These are phyloP conservation scores for Barnardius zonarius DNA, from an alignment of 2,113 vertebrate species.

Conservation along the genomic window DNA sequence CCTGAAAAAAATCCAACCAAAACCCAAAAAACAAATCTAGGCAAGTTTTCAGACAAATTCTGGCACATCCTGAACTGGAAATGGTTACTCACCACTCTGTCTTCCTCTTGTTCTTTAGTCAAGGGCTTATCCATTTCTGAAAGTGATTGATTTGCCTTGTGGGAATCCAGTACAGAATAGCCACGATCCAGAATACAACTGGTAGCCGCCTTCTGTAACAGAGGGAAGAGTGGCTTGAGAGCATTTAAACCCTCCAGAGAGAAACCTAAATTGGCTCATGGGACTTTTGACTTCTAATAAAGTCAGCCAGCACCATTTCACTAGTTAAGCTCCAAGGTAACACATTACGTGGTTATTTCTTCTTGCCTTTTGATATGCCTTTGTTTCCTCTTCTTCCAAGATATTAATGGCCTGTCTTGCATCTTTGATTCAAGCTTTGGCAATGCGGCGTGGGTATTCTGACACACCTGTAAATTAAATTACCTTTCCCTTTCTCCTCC, in stretches of 20 bases:
- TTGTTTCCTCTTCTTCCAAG: background rate
- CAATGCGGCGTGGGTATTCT: background rate
- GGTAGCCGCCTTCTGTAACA: background rate
- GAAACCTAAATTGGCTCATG: background rate
- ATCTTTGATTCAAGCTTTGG: background rate
- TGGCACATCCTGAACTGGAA: background rate
- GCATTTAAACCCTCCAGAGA: background rate
- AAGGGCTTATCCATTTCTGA: background rate
- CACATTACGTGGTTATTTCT: background rate
- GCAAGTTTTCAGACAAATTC: background rate
- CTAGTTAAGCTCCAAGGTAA: background rate
- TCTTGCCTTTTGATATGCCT: background rate
- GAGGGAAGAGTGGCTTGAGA: background rate
- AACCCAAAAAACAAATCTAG: background rate
- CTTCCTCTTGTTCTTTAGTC: background rate
- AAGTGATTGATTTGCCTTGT: background rate
- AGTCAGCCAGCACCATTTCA: background rate
- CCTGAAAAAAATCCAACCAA: background rate
- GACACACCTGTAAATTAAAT: background rate
- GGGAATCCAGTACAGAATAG: background rate
- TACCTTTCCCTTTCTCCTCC: background rate
- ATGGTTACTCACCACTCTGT: constrained; percentile 30
- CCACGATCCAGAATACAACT: background rate
- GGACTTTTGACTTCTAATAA: background rate
- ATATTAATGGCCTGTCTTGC: background rate